These are phyloP conservation scores for Busseola fusca DNA, from an alignment of 2,888 invertebrate genomes.

Conservation along the genomic window DNA sequence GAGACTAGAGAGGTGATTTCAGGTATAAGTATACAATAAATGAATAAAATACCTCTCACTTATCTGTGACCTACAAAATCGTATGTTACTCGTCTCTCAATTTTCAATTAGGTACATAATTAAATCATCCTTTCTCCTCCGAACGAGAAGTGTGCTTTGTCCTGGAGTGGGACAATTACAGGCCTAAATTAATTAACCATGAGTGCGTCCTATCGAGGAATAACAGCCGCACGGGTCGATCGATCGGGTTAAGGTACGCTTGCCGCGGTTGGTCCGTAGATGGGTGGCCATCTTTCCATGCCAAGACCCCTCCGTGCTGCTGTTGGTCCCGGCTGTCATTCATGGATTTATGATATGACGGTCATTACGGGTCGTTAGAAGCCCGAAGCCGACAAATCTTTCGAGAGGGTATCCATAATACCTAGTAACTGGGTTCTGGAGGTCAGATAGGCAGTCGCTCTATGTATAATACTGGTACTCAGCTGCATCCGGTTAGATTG, in stretches of 20 bases:
- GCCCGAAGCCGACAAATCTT: not conserved
- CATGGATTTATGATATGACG: not conserved
- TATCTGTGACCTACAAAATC: not conserved
- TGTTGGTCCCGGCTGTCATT: not conserved
- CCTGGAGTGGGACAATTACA: not conserved
- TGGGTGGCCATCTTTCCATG: not conserved
- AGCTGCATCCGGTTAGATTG: not conserved
- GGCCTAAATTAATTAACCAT: constrained; percentile 22
- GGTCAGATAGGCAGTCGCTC: not conserved
- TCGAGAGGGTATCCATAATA: not conserved
- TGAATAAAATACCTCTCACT: not conserved
- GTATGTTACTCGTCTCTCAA: not conserved
- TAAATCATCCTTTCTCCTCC: not conserved
- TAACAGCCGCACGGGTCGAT: not conserved
- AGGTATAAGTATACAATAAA: too few species aligned
- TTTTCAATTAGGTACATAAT: constrained; percentile 2
- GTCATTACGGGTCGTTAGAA: not conserved
- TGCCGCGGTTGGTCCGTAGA: not conserved
- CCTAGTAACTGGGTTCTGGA: not conserved
- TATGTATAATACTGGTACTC: not conserved
- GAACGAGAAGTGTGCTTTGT: constrained; percentile 14
- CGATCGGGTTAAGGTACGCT: not conserved
- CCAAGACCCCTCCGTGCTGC: not conserved
- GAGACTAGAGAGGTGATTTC: too few species aligned
- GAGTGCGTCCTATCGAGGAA: not conserved